Evolutionary conservation across 2,113 vertebrate species (phyloP).

Genomic region (Varanus komodoensis): DNA sequence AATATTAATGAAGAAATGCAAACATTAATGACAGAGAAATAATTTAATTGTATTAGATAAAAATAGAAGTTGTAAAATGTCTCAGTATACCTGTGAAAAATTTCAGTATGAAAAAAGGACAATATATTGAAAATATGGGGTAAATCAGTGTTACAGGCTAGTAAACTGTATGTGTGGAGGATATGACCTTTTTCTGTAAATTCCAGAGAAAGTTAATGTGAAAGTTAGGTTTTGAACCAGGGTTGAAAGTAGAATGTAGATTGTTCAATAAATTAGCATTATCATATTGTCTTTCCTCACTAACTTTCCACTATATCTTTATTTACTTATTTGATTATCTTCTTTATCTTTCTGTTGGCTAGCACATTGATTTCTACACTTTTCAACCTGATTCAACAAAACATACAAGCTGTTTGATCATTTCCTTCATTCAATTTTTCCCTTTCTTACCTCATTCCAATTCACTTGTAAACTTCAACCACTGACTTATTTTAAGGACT

Average conservation of each 20-base stretch:
- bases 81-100: background rate
- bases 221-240: background rate
- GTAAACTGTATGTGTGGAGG: background rate
- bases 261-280: background rate
- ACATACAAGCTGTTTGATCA: background rate
- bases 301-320: background rate
- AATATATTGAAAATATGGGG: background rate
- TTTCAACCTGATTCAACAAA: background rate
- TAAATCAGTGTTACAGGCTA: background rate
- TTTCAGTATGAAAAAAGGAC: background rate
- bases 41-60: constrained; percentile 8
- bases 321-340: background rate
- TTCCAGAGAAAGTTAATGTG: background rate
- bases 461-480: background rate
- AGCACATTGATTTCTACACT: background rate
- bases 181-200: background rate
- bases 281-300: background rate
- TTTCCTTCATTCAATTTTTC: background rate
- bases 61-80: background rate
- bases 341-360: background rate
- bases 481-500: background rate
- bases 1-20: too few relatives aligned
- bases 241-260: background rate
- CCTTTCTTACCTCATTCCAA: background rate
- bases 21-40: accelerated